phyloP scores from a whole-genome alignment of 2,113 vertebrate species.

The Corynorhinus townsendii region DNA sequence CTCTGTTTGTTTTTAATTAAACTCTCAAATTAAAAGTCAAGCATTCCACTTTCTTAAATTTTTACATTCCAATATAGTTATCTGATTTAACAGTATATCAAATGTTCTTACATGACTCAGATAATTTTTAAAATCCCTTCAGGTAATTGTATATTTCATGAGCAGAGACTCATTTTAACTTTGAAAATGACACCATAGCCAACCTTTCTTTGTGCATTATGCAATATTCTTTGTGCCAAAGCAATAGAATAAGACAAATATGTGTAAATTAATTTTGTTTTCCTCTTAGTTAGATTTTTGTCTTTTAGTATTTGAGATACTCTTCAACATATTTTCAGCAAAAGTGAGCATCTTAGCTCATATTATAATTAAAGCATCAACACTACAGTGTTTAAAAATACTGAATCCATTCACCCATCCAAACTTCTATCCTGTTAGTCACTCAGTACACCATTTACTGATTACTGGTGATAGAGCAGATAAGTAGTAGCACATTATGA shows the following conservation, averaged over 20 bases:
- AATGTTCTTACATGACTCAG: background rate
- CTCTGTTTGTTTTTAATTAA: conserved; percentile 31
- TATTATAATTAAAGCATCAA: background rate
- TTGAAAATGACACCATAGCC: background rate
- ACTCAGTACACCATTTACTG: background rate
- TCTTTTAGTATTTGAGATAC: background rate
- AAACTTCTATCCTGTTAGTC: background rate
- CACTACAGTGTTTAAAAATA: background rate
- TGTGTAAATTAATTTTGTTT: background rate
- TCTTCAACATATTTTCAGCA: background rate
- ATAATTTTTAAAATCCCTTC: background rate
- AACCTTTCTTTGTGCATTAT: background rate
- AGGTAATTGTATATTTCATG: background rate
- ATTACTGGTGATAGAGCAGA: background rate
- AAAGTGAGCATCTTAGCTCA: background rate
- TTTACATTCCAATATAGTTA: background rate
- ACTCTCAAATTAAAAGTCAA: conserved; percentile 31
- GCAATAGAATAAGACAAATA: background rate
- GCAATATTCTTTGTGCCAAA: background rate
- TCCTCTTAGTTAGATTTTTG: background rate
- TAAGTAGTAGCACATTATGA: background rate
- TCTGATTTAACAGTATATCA: background rate
- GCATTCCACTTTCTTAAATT: background rate
- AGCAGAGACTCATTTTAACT: background rate
- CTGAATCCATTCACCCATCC: background rate